phyloP scores from a whole-genome alignment of 2,113 vertebrate genomes.

The Vombatus ursinus region DNA sequence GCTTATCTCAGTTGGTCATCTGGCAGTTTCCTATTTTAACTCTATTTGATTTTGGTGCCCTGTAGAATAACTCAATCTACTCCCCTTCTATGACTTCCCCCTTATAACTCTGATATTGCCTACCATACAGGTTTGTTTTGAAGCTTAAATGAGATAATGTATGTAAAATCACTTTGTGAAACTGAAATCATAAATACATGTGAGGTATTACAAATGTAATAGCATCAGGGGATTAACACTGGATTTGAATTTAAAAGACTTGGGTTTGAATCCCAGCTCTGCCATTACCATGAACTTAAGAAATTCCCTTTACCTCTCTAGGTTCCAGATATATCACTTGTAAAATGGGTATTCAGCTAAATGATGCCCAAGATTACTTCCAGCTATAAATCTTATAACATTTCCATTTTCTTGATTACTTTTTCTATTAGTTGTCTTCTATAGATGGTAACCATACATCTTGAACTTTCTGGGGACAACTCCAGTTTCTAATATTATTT shows the following conservation, averaged over 20 bases:
- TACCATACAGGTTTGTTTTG: not conserved
- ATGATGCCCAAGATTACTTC: not conserved
- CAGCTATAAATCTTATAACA: not conserved
- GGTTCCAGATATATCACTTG: not conserved
- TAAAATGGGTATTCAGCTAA: not conserved
- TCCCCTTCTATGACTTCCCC: not conserved
- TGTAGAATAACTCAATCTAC: not conserved
- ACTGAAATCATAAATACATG: not conserved
- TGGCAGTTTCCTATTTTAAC: not conserved
- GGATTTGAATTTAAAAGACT: not conserved
- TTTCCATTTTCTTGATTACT: not conserved
- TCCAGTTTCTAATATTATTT: not conserved
- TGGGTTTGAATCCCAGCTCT: not conserved
- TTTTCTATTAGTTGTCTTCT: not conserved
- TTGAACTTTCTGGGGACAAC: not conserved
- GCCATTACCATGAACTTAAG: not conserved
- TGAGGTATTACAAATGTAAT: not conserved
- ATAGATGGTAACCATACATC: not conserved
- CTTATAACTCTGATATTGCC: not conserved
- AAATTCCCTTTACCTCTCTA: not conserved
- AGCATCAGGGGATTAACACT: not conserved
- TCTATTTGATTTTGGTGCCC: not conserved
- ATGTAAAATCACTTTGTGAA: not conserved
- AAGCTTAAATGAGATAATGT: not conserved
- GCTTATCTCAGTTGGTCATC: not conserved